Evolutionary conservation across 2,113 vertebrate genomes (phyloP).

Genomic region (Alligator sinensis): DNA sequence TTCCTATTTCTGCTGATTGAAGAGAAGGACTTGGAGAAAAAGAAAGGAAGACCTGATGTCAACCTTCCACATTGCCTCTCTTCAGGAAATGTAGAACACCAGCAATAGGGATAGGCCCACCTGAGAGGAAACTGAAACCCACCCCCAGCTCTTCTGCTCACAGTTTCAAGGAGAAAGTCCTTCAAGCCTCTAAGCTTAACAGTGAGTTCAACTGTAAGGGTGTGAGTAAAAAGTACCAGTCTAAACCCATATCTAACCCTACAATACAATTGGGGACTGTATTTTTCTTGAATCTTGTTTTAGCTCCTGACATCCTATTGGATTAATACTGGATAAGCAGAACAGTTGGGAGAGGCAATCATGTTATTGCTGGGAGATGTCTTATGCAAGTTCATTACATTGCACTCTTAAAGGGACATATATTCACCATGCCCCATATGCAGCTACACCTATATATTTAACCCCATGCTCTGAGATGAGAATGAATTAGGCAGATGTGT

Average conservation of each 20-base stretch:
- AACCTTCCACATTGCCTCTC: background rate
- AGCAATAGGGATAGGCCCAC: background rate
- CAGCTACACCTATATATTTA: background rate
- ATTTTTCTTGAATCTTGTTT: background rate
- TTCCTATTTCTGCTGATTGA: background rate
- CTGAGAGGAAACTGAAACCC: background rate
- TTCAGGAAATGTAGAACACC: background rate
- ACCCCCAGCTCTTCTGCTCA: background rate
- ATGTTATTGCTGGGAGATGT: background rate
- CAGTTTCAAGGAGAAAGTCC: background rate
- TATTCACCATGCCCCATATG: background rate
- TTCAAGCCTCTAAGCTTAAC: background rate
- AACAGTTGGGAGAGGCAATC: background rate
- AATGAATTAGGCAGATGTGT: background rate
- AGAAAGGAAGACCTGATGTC: background rate
- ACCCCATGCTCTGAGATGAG: background rate
- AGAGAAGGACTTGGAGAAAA: background rate
- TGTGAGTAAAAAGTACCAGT: background rate
- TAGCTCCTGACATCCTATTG: background rate
- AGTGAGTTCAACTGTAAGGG: background rate
- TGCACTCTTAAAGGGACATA: background rate
- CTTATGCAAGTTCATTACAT: background rate
- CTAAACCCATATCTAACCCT: background rate
- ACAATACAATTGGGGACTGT: background rate
- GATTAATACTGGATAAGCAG: background rate